Conservation (phyloP, 2,888 invertebrate genomes). For the Agrotis ipsilon region DNA sequence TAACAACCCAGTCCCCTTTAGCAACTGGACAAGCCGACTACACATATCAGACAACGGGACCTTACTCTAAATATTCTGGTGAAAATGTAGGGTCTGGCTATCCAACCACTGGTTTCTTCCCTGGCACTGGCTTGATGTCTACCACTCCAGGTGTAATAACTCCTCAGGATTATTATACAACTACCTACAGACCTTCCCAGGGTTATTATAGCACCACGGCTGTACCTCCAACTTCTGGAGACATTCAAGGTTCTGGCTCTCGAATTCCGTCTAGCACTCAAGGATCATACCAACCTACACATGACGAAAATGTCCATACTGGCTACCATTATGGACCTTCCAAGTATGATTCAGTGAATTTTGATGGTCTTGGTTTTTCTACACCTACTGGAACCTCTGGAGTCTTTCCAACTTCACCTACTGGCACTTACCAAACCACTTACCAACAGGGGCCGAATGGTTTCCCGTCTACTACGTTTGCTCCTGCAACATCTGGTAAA, state of each 20-base stretch:
- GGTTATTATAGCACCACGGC: constrained; percentile 7
- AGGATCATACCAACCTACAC: constrained; percentile 1
- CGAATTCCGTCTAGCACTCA: neutral
- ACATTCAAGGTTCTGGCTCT: neutral
- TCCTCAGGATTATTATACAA: constrained; percentile 31
- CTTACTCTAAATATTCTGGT: constrained; percentile 9
- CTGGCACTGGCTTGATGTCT: neutral
- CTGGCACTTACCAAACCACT: constrained; percentile 31
- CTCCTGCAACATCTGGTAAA: neutral
- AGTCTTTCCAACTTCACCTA: constrained; percentile 10
- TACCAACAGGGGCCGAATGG: constrained; percentile 5
- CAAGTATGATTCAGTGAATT: neutral
- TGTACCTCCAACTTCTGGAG: constrained; percentile 14
- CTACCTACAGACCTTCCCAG: constrained; percentile 41
- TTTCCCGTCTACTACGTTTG: constrained; percentile 13
- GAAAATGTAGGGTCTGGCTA: constrained; percentile 23
- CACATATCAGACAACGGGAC: constrained; percentile 19
- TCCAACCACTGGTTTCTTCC: constrained; percentile 1
- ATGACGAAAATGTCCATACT: constrained; percentile 10
- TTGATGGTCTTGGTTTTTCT: neutral
- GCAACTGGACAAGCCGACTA: neutral
- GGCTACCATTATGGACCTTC: constrained; percentile 52
- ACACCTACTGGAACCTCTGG: constrained; percentile 4
- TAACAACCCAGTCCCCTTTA: constrained; percentile 10
- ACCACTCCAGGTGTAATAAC: neutral